phyloP scores from a whole-genome alignment of 2,888 invertebrate species.

The Conus canariensis region DNA sequence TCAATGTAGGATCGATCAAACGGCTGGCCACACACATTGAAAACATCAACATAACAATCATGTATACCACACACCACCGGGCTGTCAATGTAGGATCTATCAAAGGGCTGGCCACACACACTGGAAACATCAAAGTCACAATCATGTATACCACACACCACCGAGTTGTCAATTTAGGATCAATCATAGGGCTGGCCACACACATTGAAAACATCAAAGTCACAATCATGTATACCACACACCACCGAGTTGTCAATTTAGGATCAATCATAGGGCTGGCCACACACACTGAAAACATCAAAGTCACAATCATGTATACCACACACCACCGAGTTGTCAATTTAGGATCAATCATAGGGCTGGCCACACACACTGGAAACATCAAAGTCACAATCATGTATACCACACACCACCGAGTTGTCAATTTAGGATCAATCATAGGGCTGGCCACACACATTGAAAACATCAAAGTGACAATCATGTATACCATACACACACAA shows the following conservation, averaged over 20 bases:
- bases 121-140: not conserved
- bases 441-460: too few species aligned
- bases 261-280: constrained; percentile 85
- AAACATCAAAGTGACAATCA: too few species aligned
- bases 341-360: constrained; percentile 89
- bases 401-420: too few species aligned
- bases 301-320: not conserved
- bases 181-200: too few species aligned
- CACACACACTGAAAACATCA: constrained; percentile 52
- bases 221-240: too few species aligned
- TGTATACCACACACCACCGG: constrained; percentile 59
- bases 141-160: too few species aligned
- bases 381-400: too few species aligned
- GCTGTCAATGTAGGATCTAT: constrained; percentile 95
- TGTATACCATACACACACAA: constrained; percentile 80
- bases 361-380: constrained; percentile 44
- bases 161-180: too few species aligned
- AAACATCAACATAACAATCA: constrained; percentile 51
- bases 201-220: too few species aligned
- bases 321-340: constrained; percentile 85
- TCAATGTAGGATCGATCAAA: constrained; percentile 94
- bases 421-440: too few species aligned
- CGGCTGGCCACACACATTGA: constrained; percentile 56
- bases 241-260: constrained; percentile 97
- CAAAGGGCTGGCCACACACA: constrained; percentile 79